Evolutionary conservation across 2,113 vertebrate genomes (phyloP).

Genomic region (Ia io): DNA sequence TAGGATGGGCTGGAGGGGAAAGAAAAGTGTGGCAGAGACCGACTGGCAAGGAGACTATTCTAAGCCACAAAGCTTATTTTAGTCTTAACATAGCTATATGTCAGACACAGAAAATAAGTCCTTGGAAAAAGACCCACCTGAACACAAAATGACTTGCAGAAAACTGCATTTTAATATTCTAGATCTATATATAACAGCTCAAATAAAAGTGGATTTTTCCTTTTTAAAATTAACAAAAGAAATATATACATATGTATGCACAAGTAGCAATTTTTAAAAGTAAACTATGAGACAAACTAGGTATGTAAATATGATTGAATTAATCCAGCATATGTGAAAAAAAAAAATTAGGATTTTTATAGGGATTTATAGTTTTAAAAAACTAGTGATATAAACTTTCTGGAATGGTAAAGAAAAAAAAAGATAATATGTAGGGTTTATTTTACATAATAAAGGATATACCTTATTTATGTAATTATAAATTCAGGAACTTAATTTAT

Average conservation of each 20-base stretch:
- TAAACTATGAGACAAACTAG: conserved; percentile 3
- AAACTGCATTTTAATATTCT: conserved; percentile 22
- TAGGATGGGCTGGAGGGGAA: conserved; percentile 25
- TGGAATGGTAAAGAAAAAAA: neutral
- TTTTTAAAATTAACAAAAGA: conserved; percentile 41
- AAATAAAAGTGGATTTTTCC: neutral
- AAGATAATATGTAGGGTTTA: neutral
- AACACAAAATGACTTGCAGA: conserved; percentile 41
- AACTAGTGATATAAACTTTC: conserved; percentile 26
- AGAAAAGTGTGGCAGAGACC: conserved; percentile 11
- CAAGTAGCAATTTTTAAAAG: neutral
- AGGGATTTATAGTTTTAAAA: neutral
- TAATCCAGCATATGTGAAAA: neutral
- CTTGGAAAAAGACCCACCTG: conserved; percentile 28
- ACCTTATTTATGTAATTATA: conserved; percentile 16
- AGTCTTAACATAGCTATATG: conserved; percentile 40
- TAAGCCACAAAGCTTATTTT: conserved; percentile 53
- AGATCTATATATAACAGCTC: neutral
- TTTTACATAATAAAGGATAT: neutral
- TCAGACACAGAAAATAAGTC: conserved; percentile 32
- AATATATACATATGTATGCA: neutral
- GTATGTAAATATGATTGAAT: neutral
- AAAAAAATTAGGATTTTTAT: conserved; percentile 28
- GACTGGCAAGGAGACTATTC: conserved; percentile 25
- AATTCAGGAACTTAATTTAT: neutral